These are phyloP conservation scores for Ormyrus labotus DNA, from an alignment of 2,888 invertebrate genomes.

Conservation along the genomic window DNA sequence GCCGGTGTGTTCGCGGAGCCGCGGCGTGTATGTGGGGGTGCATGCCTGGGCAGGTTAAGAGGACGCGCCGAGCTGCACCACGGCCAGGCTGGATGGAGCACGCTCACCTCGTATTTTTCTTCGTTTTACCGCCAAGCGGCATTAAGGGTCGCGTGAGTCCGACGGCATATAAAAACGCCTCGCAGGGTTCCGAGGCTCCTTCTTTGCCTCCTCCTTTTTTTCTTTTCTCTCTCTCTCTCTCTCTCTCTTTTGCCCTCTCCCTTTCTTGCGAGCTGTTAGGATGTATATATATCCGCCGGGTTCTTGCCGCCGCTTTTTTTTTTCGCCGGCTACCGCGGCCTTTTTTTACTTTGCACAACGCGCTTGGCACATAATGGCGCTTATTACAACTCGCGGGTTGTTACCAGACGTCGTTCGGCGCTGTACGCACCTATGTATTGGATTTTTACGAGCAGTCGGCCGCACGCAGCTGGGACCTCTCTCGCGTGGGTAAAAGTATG, in stretches of 20 bases:
- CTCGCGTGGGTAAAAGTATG: no score
- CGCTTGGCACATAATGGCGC: neutral
- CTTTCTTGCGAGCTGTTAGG: neutral
- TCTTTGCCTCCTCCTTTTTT: slow-evolving; percentile 5
- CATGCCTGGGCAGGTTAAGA: neutral
- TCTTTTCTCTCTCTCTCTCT: slow-evolving; percentile 9
- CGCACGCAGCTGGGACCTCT: no score
- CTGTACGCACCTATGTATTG: neutral
- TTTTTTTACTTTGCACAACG: slow-evolving; percentile 10
- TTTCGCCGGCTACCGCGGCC: neutral
- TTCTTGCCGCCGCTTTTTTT: no score
- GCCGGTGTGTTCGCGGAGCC: neutral
- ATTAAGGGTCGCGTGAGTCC: slow-evolving; percentile 50
- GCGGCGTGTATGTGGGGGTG: neutral
- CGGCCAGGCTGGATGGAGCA: slow-evolving; percentile 22
- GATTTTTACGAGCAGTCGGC: slow-evolving; percentile 28
- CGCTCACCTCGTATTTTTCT: slow-evolving; percentile 53
- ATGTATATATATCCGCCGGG: no score
- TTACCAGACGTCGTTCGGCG: slow-evolving; percentile 20
- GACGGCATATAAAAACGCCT: slow-evolving; percentile 41
- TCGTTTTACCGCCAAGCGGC: slow-evolving; percentile 43
- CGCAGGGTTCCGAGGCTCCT: slow-evolving; percentile 33
- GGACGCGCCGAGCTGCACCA: neutral
- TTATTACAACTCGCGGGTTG: slow-evolving; percentile 18
- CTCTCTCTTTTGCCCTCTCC: neutral